Evolutionary conservation across 2,888 invertebrate species (phyloP), one percentile per base, ranked within the genome.

Genomic region (Cephonodes hylas): DNA sequence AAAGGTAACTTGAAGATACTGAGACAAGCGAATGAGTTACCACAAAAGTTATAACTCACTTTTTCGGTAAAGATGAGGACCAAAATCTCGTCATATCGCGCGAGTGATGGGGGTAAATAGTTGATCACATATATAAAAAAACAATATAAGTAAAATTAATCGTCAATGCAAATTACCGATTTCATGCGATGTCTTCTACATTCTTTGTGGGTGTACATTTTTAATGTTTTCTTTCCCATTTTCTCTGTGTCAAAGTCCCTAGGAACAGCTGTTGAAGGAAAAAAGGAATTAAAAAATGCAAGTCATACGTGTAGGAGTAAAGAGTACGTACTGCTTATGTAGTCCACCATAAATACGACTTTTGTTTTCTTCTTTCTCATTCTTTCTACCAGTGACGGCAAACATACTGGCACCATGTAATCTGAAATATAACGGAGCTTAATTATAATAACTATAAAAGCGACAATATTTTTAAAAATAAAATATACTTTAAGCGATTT

Each of bases 191-290:
- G 86, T 60, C 73, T 76, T 60, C 79, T 76, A 68, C 90, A 90
- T 57, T 89, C 88, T 67, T 77, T 84, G 63, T 89, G 87, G 0
- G 85, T 85, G 61, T 79, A 89, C 61, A 91, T 61, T 71, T 79
- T 85, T 2, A 90, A 61, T 1, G 89, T 82, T 66, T 85, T 89
- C 66, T 89, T 90, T 3, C 81, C 91, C 81, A 90, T 82, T 74
- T 77, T 82, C 68, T 90, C 90, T 2, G 77, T 69, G 64, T 88
- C 84, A 20, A 90, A 88, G 64, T 90, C 88, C 68, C 77, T 79
- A 13, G 91, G 91, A 0, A 89, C 89, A 61, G 74, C 90, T 90
- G 69, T 34, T 15, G 44, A 61, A 60, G n/a, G n/a, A n/a, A 45
- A 27, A 3, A 20, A 31, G 0, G 18, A 27, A 18, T 4, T 42